Percentiles rank a stretch among this genome's conserved stretches.
Conservation (phyloP, 2,888 invertebrate genomes). For the Blera fallax region DNA sequence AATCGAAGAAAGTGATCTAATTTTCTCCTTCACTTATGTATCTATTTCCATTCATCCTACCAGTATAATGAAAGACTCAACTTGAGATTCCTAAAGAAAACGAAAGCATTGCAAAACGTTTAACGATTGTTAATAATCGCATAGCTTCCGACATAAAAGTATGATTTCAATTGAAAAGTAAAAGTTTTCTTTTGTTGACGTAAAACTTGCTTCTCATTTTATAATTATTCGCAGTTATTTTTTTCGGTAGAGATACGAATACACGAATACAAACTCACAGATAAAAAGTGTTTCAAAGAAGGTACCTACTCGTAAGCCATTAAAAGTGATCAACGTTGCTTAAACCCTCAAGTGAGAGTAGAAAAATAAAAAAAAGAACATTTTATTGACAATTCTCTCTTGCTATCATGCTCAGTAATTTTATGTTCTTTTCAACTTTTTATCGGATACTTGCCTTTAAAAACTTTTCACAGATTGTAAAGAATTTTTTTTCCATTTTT, state of each 20-base stretch:
- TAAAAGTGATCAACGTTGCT: not conserved
- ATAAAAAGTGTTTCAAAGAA: not conserved
- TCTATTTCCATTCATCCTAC: not conserved
- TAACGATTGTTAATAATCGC: not conserved
- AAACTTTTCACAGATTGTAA: not conserved
- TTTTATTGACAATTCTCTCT: not conserved
- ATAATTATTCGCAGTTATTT: not conserved
- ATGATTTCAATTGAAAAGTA: not conserved
- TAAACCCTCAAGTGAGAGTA: conserved; percentile 2
- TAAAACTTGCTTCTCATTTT: not conserved
- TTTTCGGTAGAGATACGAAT: no score
- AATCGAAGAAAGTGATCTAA: no score
- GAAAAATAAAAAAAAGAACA: not conserved
- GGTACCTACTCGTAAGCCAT: not conserved
- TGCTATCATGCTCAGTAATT: not conserved
- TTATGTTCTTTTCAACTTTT: not conserved
- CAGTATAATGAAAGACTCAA: not conserved
- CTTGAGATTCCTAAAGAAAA: not conserved
- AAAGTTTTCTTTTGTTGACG: not conserved
- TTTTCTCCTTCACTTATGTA: not conserved
- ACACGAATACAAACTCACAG: not conserved
- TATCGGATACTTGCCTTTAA: not conserved
- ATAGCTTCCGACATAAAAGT: not conserved
- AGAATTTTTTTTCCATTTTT: no score
- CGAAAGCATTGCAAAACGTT: not conserved